A percentile compares a stretch with the other conserved stretches of the same genome.
These are phyloP conservation scores for Peromyscus leucopus DNA, from an alignment of 2,113 vertebrate species.

Conservation along the genomic window DNA sequence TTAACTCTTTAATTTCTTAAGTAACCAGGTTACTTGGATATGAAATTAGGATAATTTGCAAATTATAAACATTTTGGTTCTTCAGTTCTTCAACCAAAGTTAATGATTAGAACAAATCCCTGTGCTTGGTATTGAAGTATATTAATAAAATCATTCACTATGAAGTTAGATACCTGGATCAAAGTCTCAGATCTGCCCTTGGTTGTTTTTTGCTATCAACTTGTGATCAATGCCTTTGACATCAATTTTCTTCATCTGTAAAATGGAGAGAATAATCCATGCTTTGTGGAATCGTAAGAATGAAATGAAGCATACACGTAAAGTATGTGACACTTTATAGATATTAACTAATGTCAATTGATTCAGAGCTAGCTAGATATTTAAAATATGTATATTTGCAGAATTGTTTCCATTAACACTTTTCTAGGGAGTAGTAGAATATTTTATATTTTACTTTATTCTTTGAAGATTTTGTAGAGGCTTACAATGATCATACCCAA, in stretches of 20 bases:
- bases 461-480: neutral
- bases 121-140: neutral
- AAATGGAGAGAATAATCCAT: neutral
- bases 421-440: neutral
- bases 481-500: neutral
- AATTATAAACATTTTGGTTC: constrained; percentile 67
- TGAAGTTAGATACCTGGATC: constrained; percentile 26
- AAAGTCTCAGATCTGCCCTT: neutral
- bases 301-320: neutral
- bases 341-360: constrained; percentile 1
- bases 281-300: neutral
- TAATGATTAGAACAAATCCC: constrained; percentile 27
- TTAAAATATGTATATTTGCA: constrained; percentile 30
- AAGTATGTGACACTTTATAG: neutral
- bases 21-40: constrained; percentile 23
- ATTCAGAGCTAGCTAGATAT: neutral
- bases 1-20: constrained; percentile 65
- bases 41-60: constrained; percentile 57
- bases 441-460: neutral
- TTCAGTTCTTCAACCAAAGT: constrained; percentile 53
- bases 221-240: neutral
- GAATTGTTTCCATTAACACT: neutral
- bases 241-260: constrained; percentile 21
- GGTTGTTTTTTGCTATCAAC: neutral
- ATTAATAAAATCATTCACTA: constrained; percentile 16